Evolutionary conservation across 2,888 invertebrate genomes (phyloP), one percentile per base, ranked within the genome.

Genomic region (Gastrophysa polygoni): DNA sequence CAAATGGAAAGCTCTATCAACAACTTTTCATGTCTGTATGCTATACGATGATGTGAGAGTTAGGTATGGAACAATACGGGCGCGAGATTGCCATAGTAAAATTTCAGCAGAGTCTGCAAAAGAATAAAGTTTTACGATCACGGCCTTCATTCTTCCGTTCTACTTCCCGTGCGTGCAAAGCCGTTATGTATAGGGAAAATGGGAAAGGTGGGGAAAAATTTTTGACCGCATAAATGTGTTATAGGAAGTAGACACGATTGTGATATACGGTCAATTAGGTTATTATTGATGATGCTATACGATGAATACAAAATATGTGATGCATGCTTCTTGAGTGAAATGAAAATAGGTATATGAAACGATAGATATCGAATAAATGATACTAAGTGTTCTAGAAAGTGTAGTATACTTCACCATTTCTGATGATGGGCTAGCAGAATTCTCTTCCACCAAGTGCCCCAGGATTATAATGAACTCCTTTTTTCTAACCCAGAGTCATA

Each of bases 51-150:
- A 29, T 24, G 24, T 29, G 11, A 50, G 29, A 50, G 28, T 17
- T 50, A 29, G 50, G 24, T 1, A 32, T 38, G 38, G 38, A 17
- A 50, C 11, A 29, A 29, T n/a, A 28, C 7, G 28, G 17, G 16
- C 17, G 18, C 18, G 17, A 29, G 29, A 50, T 16, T 29, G 50
- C 29, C 29, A n/a, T n/a, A 50, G 50, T 50, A 50, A 50, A 50
- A 50, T 50, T 50, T 1, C 28, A 28, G 50, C 32, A 16, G 29
- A 50, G 32, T 50, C 29, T 29, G 50, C 8, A 29, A 50, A 50
- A 50, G 50, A 50, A 50, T 50, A 28, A 50, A 50, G 16, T 50
- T 50, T 50, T 50, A 50, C 16, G 50, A 17, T 29, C 38, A 14
- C 14, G 38, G 38, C 38, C n/a, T 38, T 14, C 14, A 38, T 38